phyloP scores from a whole-genome alignment of 2,113 vertebrate genomes.

The Cacatua alba region DNA sequence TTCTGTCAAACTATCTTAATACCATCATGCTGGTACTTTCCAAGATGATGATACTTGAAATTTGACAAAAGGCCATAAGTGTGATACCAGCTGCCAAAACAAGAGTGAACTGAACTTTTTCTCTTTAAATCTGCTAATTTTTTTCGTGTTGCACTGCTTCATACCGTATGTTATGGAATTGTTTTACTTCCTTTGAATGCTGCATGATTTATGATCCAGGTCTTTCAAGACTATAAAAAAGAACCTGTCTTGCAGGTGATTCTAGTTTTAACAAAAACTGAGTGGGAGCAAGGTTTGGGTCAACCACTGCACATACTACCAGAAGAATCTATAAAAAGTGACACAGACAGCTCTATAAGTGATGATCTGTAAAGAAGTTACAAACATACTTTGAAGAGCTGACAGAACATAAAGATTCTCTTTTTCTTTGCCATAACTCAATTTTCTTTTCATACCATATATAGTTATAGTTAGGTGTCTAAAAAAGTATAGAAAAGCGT shows the following conservation, averaged over 20 bases:
- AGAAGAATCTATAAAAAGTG: not conserved
- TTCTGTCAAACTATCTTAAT: not conserved
- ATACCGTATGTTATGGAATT: not conserved
- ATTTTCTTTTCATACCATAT: not conserved
- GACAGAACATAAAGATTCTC: not conserved
- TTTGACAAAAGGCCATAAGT: not conserved
- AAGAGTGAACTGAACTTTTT: not conserved
- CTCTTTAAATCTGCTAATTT: not conserved
- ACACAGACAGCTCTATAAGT: not conserved
- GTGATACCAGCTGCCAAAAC: not conserved
- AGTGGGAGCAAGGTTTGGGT: not conserved
- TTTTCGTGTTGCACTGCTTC: not conserved
- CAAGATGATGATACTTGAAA: not conserved
- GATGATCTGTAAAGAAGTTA: not conserved
- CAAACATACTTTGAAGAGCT: not conserved
- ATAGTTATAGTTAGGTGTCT: not conserved
- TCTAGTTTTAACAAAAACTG: not conserved
- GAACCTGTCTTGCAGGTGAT: not conserved
- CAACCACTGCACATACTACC: not conserved
- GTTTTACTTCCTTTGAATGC: not conserved
- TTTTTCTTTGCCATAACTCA: not conserved
- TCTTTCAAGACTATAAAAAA: slow-evolving; percentile 14
- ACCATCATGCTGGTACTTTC: not conserved
- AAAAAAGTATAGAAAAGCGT: not conserved
- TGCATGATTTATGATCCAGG: not conserved